These are phyloP conservation scores for Perccottus glenii DNA, from an alignment of 2,113 vertebrate genomes.

Conservation along the genomic window DNA sequence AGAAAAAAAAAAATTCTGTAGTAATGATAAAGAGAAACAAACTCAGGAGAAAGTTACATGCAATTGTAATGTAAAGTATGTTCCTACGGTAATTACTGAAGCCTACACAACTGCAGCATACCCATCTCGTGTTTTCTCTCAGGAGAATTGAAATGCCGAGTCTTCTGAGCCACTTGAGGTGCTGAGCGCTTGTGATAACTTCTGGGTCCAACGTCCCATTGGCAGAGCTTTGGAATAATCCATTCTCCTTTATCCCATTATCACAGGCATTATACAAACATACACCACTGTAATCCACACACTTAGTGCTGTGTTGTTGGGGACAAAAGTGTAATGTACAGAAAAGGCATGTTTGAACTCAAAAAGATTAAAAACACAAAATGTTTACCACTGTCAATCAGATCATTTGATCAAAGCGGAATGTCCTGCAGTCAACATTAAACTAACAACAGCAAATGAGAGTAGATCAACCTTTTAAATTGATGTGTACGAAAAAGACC, in stretches of 20 bases:
- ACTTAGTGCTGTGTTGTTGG: conserved; percentile 64
- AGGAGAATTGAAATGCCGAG: conserved; percentile 59
- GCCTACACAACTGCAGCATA: conserved; percentile 48
- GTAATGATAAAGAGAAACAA: conserved; percentile 72
- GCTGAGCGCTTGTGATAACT: conserved; percentile 79
- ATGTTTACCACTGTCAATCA: too few species aligned
- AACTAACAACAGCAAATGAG: too few species aligned
- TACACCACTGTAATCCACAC: conserved; percentile 78
- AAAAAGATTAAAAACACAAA: too few species aligned
- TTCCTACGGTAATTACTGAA: conserved; percentile 64
- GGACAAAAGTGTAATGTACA: conserved; percentile 39
- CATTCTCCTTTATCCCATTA: conserved; percentile 82
- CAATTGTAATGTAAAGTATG: conserved; percentile 59
- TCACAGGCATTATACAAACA: conserved; percentile 81
- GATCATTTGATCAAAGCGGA: too few species aligned
- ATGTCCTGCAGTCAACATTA: too few species aligned
- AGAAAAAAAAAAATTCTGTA: conserved; percentile 76
- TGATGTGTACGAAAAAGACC: too few species aligned
- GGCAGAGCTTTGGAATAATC: conserved; percentile 78
- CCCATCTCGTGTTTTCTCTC: conserved; percentile 47
- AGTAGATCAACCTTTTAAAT: too few species aligned
- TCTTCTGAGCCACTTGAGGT: conserved; percentile 75
- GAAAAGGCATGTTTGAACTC: too few species aligned
- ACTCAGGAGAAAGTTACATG: conserved; percentile 12
- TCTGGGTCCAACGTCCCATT: conserved; percentile 73